Evolutionary conservation across 2,888 invertebrate genomes (phyloP), one percentile per base, ranked within the genome.

Genomic region (Petrolisthes cinctipes): DNA sequence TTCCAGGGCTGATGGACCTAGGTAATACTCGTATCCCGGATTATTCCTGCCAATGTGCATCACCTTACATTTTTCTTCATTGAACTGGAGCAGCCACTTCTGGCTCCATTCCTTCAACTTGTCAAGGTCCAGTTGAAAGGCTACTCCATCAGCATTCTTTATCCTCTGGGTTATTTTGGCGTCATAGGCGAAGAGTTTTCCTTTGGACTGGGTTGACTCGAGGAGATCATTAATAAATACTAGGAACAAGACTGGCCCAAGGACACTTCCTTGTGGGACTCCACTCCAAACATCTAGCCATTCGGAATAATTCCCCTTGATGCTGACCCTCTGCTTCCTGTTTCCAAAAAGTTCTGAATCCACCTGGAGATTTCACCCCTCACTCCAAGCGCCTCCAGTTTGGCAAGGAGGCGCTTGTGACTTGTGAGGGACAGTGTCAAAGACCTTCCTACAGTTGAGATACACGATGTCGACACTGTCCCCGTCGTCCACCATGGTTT

Each of bases 361-460:
- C n/a, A n/a, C n/a, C n/a, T n/a, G n/a, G n/a, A n/a, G n/a, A n/a
- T n/a, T n/a, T n/a, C n/a, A n/a, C n/a, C n/a, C n/a, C n/a, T n/a
- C n/a, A n/a, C n/a, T n/a, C n/a, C n/a, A n/a, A n/a, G n/a, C n/a
- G n/a, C n/a, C n/a, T n/a, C n/a, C n/a, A n/a, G n/a, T n/a, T n/a
- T n/a, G n/a, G n/a, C n/a, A n/a, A n/a, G n/a, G n/a, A n/a, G n/a
- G n/a, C n/a, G n/a, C n/a, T n/a, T n/a, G n/a, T n/a, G n/a, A n/a
- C 5, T 20, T 9, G 5, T 71, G 71, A 5, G 71, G 71, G 71
- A 71, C n/a, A 7, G 7, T 71, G n/a, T 71, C n/a, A n/a, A 71
- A 71, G 71, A n/a, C 71, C n/a, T 71, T 71, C n/a, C n/a, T 71
- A n/a, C 71, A 71, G 71, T 71, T n/a, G 17, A 71, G 71, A n/a